phyloP scores from a whole-genome alignment of 30 jellyfish, hydroid and myxozoan species.

The Pseudorhiza aurosa region DNA sequence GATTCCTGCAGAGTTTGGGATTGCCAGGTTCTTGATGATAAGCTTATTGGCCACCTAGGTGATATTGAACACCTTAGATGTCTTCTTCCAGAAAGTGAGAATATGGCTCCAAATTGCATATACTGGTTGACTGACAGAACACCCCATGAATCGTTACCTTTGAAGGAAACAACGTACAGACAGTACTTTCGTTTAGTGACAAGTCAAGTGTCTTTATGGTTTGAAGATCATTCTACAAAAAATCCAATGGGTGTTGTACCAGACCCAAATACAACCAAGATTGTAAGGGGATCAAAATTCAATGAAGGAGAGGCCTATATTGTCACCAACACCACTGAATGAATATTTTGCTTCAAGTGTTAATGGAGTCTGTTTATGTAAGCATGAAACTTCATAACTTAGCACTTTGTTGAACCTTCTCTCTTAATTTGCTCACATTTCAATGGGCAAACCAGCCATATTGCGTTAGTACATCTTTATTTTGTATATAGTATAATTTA shows the following conservation, averaged over 20 bases:
- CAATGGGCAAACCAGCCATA: too few species aligned
- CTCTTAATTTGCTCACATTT: too few species aligned
- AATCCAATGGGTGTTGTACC: slow-evolving; percentile 85
- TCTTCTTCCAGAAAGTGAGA: slow-evolving; percentile 59
- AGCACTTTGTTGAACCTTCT: too few species aligned
- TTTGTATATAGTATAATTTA: too few species aligned
- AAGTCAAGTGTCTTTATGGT: slow-evolving; percentile 81
- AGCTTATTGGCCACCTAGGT: slow-evolving; percentile 64
- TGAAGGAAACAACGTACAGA: slow-evolving; percentile 40
- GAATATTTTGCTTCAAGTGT: background rate
- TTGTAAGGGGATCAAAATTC: slow-evolving; percentile 81
- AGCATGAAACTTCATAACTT: background rate
- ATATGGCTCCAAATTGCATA: slow-evolving; percentile 40
- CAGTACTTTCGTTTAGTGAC: slow-evolving; percentile 79
- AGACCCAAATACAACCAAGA: slow-evolving; percentile 61
- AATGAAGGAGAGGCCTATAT: slow-evolving; percentile 26
- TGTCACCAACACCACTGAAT: background rate
- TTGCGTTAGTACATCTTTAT: too few species aligned
- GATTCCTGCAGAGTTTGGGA: slow-evolving; percentile 69
- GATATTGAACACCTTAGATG: slow-evolving; percentile 74
- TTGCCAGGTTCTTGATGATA: slow-evolving; percentile 42
- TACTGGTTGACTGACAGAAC: slow-evolving; percentile 89
- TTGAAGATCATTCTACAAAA: slow-evolving; percentile 81
- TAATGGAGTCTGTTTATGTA: background rate
- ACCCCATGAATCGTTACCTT: slow-evolving; percentile 82